Evolutionary conservation across 2,797 vertebrate species (phyloP), one percentile per base, ranked within the genome.

Genomic region (Harpia harpyja): DNA sequence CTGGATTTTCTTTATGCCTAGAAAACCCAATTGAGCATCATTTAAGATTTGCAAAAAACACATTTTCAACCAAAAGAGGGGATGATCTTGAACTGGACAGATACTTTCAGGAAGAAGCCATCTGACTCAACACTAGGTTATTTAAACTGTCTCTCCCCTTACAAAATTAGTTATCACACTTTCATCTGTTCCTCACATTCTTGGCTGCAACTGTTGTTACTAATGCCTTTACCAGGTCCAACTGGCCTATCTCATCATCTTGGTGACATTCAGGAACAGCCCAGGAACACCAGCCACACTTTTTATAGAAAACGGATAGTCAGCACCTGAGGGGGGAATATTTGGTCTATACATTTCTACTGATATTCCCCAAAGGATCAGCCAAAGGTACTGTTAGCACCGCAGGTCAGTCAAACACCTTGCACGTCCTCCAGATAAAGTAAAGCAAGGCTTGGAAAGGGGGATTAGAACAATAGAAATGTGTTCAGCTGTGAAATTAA

Each of bases 401-500:
- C 1, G 7, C 75, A 22, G 53, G 88, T 92, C 86, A 89, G 93
- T 75, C 92, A 79, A 51, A 82, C 86, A 97, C 97, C 95, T 97
- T 86, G 64, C 10, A 30, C 23, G 87, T 90, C 90, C 96, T 97
- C 97, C 97, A 97, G 97, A 96, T 90, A 93, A 96, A 97, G 95
- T 63, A 93, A 96, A 94, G 82, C 13, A 83, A 92, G 95, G 79
- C 69, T 88, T 74, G 80, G 91, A 94, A 92, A 95, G 88, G 78
- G 70, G 93, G 91, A 94, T 94, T 92, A 63, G 76, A 94, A 97
- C 97, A 97, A 97, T 35, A 95, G 98, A 95, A 97, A 98, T 73
- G 98, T 98, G 98, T 97, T 98, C 98, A 98, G 96, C 98, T 98
- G 98, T 98, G 98, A 98, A 98, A 98, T 98, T 98, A 98, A 97